These are phyloP conservation scores for Pangasius mekongensis DNA, from an alignment of 2,797 vertebrate species.

Conservation along the genomic window DNA sequence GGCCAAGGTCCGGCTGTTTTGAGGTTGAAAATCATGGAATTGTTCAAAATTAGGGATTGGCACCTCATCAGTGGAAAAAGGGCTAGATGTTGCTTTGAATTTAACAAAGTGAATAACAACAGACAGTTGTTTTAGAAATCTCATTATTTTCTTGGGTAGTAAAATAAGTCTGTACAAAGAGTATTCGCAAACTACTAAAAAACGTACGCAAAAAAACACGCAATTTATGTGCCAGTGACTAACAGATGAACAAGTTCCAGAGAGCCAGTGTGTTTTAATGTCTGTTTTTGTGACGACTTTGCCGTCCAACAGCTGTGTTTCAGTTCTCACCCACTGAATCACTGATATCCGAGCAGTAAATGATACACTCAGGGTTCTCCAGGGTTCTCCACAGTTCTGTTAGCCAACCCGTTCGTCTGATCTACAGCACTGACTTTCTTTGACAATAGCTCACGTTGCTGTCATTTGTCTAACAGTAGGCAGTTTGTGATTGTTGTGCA, in stretches of 20 bases:
- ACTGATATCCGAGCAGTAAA: neutral
- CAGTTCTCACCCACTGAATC: slow-evolving; percentile 10
- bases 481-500: neutral
- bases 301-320: slow-evolving; percentile 14
- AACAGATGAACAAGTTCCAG: neutral
- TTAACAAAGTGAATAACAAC: neutral
- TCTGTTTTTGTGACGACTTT: neutral
- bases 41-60: neutral
- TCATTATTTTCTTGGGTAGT: neutral
- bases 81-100: neutral
- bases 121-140: neutral
- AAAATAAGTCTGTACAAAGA: neutral
- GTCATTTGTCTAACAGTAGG: neutral
- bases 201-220: neutral
- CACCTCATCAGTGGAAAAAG: neutral
- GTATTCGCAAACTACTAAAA: neutral
- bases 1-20: neutral
- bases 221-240: neutral
- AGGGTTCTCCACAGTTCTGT: neutral
- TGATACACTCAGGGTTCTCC: neutral
- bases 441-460: neutral
- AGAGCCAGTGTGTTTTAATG: neutral
- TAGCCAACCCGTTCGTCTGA: neutral
- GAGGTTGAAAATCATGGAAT: neutral
- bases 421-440: neutral